Conservation (phyloP, 2,113 vertebrate species). For the Bufo gargarizans region DNA sequence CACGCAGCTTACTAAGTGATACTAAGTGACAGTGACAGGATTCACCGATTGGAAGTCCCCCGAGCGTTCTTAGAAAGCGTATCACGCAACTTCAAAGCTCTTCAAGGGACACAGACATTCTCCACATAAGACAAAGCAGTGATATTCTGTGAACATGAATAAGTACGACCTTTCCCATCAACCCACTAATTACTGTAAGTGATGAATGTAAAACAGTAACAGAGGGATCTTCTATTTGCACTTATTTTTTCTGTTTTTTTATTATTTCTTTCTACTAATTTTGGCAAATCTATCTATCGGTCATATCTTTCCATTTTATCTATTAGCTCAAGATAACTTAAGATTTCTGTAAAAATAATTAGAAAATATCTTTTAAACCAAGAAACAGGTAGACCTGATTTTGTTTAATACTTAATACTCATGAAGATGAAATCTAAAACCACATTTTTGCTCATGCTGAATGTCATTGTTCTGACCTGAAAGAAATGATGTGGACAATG, state of each 20-base stretch:
- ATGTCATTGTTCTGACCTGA: not conserved
- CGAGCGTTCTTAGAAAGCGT: constrained; percentile 44
- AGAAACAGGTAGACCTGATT: not conserved
- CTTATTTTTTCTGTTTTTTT: not conserved
- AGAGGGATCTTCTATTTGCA: not conserved
- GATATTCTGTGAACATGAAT: constrained; percentile 1
- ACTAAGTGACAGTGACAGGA: constrained; percentile 57
- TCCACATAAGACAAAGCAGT: not conserved
- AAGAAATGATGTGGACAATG: not conserved
- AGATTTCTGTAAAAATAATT: too few relatives aligned
- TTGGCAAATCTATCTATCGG: not conserved
- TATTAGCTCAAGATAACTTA: too few relatives aligned
- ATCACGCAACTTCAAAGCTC: constrained; percentile 49
- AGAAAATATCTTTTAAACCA: not conserved
- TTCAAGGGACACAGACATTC: constrained; percentile 32
- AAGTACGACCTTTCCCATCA: not conserved
- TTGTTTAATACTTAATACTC: not conserved
- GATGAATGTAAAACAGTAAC: not conserved
- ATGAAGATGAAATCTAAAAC: not conserved
- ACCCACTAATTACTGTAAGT: not conserved
- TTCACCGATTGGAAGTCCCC: constrained; percentile 52
- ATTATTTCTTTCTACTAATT: not conserved
- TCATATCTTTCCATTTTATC: too few relatives aligned
- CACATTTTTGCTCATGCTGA: too few relatives aligned
- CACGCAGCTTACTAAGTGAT: constrained; percentile 50